Evolutionary conservation across 2,888 invertebrate genomes (phyloP).

Genomic region (Eugnorisma glareosa): DNA sequence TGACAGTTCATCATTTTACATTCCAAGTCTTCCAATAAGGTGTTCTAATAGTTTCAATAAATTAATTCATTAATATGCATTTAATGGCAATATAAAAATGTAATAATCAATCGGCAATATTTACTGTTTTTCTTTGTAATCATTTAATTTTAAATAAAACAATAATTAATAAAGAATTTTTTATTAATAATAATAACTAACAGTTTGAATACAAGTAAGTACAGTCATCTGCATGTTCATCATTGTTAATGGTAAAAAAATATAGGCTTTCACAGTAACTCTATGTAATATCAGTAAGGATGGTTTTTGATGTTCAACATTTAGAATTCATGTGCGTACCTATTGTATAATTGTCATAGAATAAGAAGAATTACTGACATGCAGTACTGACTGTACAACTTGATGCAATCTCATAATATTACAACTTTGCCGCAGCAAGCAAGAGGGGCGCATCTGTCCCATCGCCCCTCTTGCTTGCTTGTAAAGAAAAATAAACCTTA

Average conservation of each 20-base stretch:
- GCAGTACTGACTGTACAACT: neutral
- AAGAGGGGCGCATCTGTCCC: too few species aligned
- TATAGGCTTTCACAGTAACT: too few species aligned
- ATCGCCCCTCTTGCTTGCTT: too few species aligned
- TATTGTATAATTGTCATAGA: too few species aligned
- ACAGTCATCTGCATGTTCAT: too few species aligned
- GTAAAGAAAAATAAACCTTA: too few species aligned
- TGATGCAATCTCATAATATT: neutral
- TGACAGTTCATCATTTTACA: neutral
- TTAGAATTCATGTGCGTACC: too few species aligned
- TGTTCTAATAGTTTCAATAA: neutral
- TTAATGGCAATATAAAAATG: slow-evolving; percentile 2
- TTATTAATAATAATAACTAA: slow-evolving; percentile 37
- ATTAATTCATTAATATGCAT: neutral
- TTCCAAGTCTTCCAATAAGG: slow-evolving; percentile 28
- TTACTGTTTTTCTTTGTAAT: slow-evolving; percentile 5
- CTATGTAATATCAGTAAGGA: too few species aligned
- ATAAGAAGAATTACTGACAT: neutral
- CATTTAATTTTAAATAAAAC: slow-evolving; percentile 51
- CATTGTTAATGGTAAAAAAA: too few species aligned
- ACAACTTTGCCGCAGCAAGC: too few species aligned
- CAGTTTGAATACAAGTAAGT: too few species aligned
- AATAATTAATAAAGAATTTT: slow-evolving; percentile 35
- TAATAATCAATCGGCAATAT: slow-evolving; percentile 9
- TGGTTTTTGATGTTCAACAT: too few species aligned